Percentiles rank a stretch among this genome's conserved stretches.
These are phyloP conservation scores for Falco novaeseelandiae DNA, from an alignment of 2,797 vertebrate genomes.

Conservation along the genomic window DNA sequence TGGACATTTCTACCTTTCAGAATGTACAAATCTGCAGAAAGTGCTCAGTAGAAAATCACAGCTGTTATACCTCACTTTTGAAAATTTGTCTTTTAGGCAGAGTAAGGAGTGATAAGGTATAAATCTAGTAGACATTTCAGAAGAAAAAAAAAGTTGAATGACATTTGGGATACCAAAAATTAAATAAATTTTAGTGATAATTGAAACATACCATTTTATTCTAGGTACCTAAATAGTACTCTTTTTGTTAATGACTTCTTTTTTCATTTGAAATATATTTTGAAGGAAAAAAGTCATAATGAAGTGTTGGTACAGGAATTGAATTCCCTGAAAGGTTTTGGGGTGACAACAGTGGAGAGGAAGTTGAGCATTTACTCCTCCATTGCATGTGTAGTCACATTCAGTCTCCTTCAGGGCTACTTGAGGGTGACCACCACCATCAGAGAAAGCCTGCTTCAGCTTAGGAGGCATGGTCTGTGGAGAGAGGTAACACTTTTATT, in stretches of 20 bases:
- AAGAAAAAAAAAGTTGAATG: background rate
- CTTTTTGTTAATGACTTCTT: background rate
- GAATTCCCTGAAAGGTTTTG: background rate
- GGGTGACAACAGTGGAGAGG: background rate
- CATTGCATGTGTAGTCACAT: background rate
- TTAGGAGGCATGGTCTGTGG: background rate
- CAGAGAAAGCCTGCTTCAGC: background rate
- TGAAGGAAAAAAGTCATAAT: background rate
- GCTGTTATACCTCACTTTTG: background rate
- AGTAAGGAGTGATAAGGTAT: background rate
- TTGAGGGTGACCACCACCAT: background rate
- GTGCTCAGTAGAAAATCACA: background rate
- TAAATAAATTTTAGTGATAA: background rate
- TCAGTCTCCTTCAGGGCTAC: background rate
- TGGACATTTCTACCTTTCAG: background rate
- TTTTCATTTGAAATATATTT: background rate
- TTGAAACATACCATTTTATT: background rate
- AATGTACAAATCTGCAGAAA: background rate
- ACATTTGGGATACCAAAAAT: background rate
- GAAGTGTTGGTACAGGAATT: background rate
- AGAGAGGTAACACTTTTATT: background rate
- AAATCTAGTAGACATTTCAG: background rate
- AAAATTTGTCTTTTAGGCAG: background rate
- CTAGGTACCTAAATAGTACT: background rate
- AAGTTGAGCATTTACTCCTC: background rate